These are phyloP conservation scores for Girardinus metallicus DNA, from an alignment of 2,797 vertebrate species.

Conservation along the genomic window DNA sequence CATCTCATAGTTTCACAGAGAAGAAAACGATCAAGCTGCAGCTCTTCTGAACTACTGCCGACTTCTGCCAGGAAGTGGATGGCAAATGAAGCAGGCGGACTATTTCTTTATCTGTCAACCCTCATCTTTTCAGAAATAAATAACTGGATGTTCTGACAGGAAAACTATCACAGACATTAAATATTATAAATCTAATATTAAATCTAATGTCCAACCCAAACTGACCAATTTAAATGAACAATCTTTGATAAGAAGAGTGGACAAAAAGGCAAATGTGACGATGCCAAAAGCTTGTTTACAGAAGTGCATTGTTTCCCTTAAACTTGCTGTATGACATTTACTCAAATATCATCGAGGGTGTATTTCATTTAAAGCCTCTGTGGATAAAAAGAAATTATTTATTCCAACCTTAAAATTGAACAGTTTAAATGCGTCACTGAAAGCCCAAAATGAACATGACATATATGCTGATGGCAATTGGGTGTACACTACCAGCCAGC, in stretches of 20 bases:
- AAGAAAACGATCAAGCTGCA: conserved; percentile 3
- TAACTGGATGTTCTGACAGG: neutral
- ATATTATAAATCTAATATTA: too few species aligned
- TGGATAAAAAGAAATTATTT: neutral
- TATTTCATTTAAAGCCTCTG: neutral
- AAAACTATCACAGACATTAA: neutral
- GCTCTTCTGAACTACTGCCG: conserved; percentile 4
- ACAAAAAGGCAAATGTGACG: neutral
- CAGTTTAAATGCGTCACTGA: neutral
- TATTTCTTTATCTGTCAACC: neutral
- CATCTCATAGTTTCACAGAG: neutral
- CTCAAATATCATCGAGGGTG: neutral
- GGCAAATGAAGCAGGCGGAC: neutral
- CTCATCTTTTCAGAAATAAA: neutral
- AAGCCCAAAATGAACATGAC: neutral
- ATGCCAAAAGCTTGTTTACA: neutral
- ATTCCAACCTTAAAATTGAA: neutral
- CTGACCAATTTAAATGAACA: neutral
- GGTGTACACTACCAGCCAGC: neutral
- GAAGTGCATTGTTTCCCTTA: neutral
- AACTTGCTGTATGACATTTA: neutral
- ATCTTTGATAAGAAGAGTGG: neutral
- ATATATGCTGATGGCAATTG: neutral
- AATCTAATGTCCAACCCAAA: neutral
- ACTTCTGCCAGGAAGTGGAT: neutral